These are phyloP conservation scores for Gonioctena quinquepunctata DNA, from an alignment of 1,140 invertebrate genomes.

Conservation along the genomic window DNA sequence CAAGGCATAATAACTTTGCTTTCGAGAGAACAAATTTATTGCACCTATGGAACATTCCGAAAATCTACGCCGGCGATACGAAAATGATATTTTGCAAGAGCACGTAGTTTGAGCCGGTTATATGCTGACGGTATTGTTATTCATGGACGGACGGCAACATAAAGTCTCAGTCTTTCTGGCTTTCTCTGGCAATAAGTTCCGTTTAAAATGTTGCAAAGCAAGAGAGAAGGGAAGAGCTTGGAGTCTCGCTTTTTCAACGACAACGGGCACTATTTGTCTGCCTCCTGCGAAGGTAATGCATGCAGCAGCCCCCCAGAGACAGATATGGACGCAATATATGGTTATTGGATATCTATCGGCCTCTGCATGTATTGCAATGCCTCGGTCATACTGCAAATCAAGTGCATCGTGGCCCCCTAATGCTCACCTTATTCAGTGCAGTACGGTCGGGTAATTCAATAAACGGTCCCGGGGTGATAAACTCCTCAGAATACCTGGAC, in stretches of 20 bases:
- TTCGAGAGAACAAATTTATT: constrained; percentile 8
- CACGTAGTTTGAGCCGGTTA: constrained; percentile 22
- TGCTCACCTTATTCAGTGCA: neutral
- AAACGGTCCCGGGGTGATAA: no score
- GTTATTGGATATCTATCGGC: constrained; percentile 49
- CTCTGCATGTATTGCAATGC: constrained; percentile 38
- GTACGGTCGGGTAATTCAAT: neutral
- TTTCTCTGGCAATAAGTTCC: constrained; percentile 11
- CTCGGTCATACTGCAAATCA: constrained; percentile 38
- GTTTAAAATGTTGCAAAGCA: constrained; percentile 6
- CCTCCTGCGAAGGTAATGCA: constrained; percentile 39
- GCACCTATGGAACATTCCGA: constrained; percentile 2
- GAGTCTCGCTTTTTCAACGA: neutral
- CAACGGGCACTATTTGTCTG: constrained; percentile 46
- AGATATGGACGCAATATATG: constrained; percentile 49
- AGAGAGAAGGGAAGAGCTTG: neutral
- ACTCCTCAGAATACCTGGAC: no score
- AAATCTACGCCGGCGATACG: constrained; percentile 9
- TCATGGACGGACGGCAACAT: constrained; percentile 24
- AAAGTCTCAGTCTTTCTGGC: constrained; percentile 19
- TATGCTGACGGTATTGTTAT: constrained; percentile 26
- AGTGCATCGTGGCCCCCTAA: constrained; percentile 26
- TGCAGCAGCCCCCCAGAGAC: constrained; percentile 41
- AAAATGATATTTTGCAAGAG: constrained; percentile 28
- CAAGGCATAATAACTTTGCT: neutral